Percentiles rank a stretch among this genome's conserved stretches.
Conservation (phyloP, 2,113 vertebrate genomes). For the Lepus timidus region DNA sequence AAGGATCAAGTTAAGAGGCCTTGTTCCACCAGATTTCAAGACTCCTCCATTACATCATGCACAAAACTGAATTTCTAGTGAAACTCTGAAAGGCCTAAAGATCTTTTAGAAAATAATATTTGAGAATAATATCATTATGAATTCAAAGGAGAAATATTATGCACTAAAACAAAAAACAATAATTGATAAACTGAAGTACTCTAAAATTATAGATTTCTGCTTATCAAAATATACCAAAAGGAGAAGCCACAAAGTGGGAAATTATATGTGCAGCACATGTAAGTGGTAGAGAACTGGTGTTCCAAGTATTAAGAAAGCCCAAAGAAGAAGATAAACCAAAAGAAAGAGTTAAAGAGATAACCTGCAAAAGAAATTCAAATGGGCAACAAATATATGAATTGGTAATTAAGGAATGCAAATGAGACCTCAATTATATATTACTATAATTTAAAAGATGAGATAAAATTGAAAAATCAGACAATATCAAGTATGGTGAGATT, state of each 20-base stretch:
- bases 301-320: not conserved
- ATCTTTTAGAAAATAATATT: not conserved
- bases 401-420: not conserved
- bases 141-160: conserved; percentile 26
- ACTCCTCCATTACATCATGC: not conserved
- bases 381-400: conserved; percentile 16
- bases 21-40: not conserved
- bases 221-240: conserved; percentile 29
- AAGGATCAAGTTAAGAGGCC: not conserved
- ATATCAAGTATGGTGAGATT: not conserved
- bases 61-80: not conserved
- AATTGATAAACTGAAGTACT: not conserved
- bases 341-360: not conserved
- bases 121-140: conserved; percentile 34
- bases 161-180: conserved; percentile 40
- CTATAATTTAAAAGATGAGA: not conserved
- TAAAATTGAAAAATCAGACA: not conserved
- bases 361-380: conserved; percentile 39
- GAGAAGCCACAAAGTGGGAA: not conserved
- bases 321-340: conserved; percentile 13
- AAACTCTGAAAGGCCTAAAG: not conserved
- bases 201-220: conserved; percentile 13
- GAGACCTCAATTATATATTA: not conserved
- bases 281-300: not conserved
- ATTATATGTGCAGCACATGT: not conserved